phyloP scores from a whole-genome alignment of 2,113 vertebrate species.

The Cyrtonyx montezumae region DNA sequence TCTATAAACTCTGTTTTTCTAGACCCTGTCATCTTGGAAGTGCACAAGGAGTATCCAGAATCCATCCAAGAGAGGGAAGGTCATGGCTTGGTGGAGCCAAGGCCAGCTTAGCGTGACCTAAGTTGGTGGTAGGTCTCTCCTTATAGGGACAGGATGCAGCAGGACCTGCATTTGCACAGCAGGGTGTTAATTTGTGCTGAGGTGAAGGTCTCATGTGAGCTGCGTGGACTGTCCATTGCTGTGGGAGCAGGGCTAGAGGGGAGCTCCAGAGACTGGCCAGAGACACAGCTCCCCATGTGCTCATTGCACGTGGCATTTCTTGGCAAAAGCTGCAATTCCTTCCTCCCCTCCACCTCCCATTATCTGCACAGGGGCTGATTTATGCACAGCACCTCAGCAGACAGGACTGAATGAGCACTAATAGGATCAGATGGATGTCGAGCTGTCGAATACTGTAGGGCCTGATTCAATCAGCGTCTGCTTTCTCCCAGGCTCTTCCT shows the following conservation, averaged over 20 bases:
- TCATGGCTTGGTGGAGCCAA: background rate
- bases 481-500: slow-evolving; percentile 50
- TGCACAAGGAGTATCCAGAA: rapidly evolving
- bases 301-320: rapidly evolving
- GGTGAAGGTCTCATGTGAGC: background rate
- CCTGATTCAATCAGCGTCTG: slow-evolving; percentile 55
- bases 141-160: background rate
- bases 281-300: background rate
- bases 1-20: background rate
- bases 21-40: background rate
- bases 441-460: slow-evolving; percentile 49
- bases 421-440: slow-evolving; percentile 64
- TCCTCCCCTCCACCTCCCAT: background rate
- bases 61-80: background rate
- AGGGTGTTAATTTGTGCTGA: background rate
- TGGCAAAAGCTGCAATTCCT: background rate
- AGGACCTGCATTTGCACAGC: rapidly evolving
- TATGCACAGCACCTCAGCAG: slow-evolving; percentile 42
- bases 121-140: rapidly evolving
- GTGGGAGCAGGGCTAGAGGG: background rate
- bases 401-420: slow-evolving; percentile 39
- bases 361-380: slow-evolving; percentile 46
- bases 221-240: rapidly evolving
- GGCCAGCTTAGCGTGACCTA: background rate
- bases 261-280: background rate